phyloP scores from a whole-genome alignment of 2,113 vertebrate species.

The Oxyruncus cristatus region DNA sequence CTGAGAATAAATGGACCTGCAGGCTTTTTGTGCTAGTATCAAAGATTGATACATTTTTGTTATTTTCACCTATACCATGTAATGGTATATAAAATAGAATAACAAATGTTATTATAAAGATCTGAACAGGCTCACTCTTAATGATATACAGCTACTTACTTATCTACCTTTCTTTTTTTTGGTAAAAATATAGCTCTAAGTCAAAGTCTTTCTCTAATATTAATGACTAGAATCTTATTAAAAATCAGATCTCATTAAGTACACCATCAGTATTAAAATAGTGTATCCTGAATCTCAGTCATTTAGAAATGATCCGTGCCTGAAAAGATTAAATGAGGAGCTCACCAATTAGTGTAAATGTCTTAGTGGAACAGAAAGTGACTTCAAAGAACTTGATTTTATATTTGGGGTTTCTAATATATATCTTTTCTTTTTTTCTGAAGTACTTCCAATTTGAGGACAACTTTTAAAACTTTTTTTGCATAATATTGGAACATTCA shows the following conservation, averaged over 20 bases:
- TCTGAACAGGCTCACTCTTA: neutral
- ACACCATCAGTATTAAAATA: neutral
- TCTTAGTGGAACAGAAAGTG: neutral
- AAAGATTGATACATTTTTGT: neutral
- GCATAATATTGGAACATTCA: neutral
- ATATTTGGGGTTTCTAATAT: neutral
- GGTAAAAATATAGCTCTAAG: neutral
- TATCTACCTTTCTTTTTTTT: neutral
- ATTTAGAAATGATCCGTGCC: neutral
- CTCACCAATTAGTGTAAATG: slow-evolving; percentile 23
- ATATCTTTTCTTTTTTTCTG: neutral
- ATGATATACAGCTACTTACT: neutral
- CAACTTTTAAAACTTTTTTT: neutral
- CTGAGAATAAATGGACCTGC: neutral
- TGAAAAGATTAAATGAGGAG: slow-evolving; percentile 32
- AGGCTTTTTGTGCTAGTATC: neutral
- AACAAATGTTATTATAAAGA: neutral
- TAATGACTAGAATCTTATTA: neutral
- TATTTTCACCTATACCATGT: neutral
- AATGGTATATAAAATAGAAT: neutral
- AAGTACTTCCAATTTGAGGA: neutral
- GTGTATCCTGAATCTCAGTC: neutral
- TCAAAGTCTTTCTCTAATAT: neutral
- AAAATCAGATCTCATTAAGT: slow-evolving; percentile 24
- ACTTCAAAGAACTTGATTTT: slow-evolving; percentile 32